A percentile compares a stretch with the other conserved stretches of the same genome.
These are phyloP conservation scores for Bettongia penicillata DNA, from an alignment of 2,113 vertebrate genomes.

Conservation along the genomic window DNA sequence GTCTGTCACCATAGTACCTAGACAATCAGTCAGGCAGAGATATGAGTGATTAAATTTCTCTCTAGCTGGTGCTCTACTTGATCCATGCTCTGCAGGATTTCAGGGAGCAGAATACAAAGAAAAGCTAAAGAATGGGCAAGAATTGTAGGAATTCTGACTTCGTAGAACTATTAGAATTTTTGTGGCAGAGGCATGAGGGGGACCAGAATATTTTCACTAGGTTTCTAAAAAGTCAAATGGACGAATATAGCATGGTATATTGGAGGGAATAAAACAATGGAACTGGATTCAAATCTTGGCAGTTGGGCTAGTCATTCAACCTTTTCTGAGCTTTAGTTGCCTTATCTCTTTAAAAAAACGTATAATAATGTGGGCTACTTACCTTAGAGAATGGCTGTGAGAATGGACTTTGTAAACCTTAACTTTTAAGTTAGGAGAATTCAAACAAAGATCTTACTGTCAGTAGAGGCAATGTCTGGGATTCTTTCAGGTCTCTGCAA, in stretches of 20 bases:
- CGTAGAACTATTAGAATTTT: constrained; percentile 61
- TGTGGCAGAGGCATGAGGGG: not conserved
- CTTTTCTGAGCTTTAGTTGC: not conserved
- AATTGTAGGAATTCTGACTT: constrained; percentile 64
- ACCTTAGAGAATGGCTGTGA: not conserved
- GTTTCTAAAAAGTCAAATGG: constrained; percentile 43
- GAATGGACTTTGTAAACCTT: constrained; percentile 27
- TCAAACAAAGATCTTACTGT: constrained; percentile 2
- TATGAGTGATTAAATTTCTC: constrained; percentile 70
- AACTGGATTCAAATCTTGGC: not conserved
- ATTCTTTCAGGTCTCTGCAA: constrained; percentile 21
- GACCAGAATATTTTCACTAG: constrained; percentile 19
- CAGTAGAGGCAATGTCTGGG: not conserved
- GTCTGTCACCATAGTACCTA: constrained; percentile 80
- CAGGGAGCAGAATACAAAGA: constrained; percentile 57
- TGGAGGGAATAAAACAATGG: not conserved
- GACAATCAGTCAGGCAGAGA: constrained; percentile 69
- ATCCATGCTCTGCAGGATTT: constrained; percentile 59
- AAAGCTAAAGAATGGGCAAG: constrained; percentile 60
- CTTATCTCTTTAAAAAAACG: not conserved
- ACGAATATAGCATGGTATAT: not conserved
- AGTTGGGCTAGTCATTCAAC: not conserved
- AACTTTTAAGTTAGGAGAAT: constrained; percentile 30
- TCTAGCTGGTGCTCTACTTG: constrained; percentile 58
- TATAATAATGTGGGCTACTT: not conserved